Conservation (phyloP, 1,140 invertebrate genomes). For the Papilio helenus region DNA sequence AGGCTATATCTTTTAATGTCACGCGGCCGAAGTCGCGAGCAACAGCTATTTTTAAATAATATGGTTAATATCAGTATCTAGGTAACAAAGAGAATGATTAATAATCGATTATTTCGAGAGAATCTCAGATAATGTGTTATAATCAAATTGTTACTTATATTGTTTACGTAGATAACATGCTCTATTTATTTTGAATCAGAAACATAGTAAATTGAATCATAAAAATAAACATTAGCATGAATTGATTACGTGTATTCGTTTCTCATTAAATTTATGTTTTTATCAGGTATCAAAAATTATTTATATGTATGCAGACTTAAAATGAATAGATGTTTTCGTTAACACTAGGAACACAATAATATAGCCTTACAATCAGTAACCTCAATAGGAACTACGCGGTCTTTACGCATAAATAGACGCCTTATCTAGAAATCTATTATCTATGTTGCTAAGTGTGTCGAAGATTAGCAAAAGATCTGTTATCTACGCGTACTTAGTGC, state of each 20-base stretch:
- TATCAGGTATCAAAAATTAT: neutral
- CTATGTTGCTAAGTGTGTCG: slow-evolving; percentile 18
- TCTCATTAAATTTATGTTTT: neutral
- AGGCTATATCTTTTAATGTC: too few species aligned
- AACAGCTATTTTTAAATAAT: neutral
- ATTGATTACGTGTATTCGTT: neutral
- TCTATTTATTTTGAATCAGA: neutral
- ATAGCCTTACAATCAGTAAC: neutral
- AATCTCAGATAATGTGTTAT: neutral
- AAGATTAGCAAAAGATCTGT: slow-evolving; percentile 17
- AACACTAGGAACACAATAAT: neutral
- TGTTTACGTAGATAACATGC: neutral
- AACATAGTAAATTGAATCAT: neutral
- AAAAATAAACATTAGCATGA: neutral
- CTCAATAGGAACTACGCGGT: neutral
- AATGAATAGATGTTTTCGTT: slow-evolving; percentile 1
- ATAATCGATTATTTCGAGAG: neutral
- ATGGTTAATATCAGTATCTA: neutral
- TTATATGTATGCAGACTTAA: neutral
- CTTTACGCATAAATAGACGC: slow-evolving; percentile 13
- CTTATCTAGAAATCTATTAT: slow-evolving; percentile 20
- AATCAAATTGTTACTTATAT: neutral
- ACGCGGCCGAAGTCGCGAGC: too few species aligned
- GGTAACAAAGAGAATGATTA: neutral
- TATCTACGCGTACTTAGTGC: neutral